These are phyloP conservation scores for Myrmophylax atrothorax DNA, from an alignment of 2,113 vertebrate species.

Conservation along the genomic window DNA sequence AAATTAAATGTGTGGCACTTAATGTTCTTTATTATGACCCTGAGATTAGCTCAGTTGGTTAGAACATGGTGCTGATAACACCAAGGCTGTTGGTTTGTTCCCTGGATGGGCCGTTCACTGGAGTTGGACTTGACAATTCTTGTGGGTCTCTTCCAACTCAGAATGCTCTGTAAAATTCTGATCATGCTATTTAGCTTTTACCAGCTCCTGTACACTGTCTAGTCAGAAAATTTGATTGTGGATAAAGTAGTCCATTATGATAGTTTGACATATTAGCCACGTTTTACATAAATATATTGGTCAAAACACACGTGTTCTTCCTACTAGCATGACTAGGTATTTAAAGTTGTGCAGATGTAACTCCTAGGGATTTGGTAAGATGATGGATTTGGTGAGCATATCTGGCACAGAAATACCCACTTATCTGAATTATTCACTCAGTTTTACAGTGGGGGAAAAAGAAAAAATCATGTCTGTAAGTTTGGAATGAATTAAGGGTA, in stretches of 20 bases:
- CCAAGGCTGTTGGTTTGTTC: background rate
- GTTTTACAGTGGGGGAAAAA: background rate
- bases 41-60: background rate
- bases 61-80: background rate
- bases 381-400: background rate
- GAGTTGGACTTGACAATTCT: background rate
- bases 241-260: background rate
- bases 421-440: background rate
- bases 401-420: background rate
- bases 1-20: background rate
- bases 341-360: background rate
- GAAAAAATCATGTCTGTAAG: background rate
- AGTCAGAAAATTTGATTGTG: background rate
- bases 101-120: background rate
- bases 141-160: background rate
- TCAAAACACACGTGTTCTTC: background rate
- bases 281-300: background rate
- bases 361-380: background rate
- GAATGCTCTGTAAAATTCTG: background rate
- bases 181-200: background rate
- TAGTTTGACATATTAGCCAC: background rate
- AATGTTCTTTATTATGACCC: background rate
- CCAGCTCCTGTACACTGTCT: background rate
- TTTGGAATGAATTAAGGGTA: background rate
- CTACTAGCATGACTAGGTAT: background rate